A percentile compares a stretch with the other conserved stretches of the same genome.
These are phyloP conservation scores for Clepsis dumicolana DNA, from an alignment of 2,888 invertebrate genomes.

Conservation along the genomic window DNA sequence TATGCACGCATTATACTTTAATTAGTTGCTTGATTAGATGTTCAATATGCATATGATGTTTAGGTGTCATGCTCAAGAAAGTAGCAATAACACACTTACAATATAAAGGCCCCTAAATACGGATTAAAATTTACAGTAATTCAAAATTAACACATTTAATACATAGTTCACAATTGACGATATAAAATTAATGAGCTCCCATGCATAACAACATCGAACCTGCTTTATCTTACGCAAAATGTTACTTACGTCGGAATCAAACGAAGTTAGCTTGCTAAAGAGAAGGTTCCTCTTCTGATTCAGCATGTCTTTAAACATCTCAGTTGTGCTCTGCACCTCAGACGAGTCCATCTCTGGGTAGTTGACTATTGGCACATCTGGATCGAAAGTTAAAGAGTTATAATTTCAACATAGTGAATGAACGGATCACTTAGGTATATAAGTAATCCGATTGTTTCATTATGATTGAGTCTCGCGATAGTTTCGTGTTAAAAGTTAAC, in stretches of 20 bases:
- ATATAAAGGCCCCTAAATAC: conserved; percentile 34
- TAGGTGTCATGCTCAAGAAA: conserved; percentile 37
- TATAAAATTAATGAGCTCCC: conserved; percentile 16
- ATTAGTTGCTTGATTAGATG: not conserved
- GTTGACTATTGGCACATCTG: conserved; percentile 85
- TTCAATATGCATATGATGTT: conserved; percentile 20
- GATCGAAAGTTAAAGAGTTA: conserved; percentile 31
- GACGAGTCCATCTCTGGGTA: conserved; percentile 88
- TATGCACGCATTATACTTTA: conserved; percentile 27
- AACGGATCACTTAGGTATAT: no score
- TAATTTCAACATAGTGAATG: no score
- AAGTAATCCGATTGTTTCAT: no score
- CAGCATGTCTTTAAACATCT: conserved; percentile 97
- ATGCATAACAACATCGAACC: conserved; percentile 36
- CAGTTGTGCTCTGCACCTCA: conserved; percentile 92
- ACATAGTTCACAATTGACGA: conserved; percentile 12
- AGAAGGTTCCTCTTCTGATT: conserved; percentile 96
- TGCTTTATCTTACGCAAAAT: not conserved
- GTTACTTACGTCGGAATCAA: conserved; percentile 94
- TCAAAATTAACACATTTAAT: conserved; percentile 30
- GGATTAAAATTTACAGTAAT: conserved; percentile 10
- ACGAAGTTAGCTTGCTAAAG: conserved; percentile 94
- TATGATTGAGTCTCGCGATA: no score
- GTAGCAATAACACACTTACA: conserved; percentile 33
- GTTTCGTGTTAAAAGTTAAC: no score